Evolutionary conservation across 53 echinoderm and acorn worm species (phyloP).

Genomic region (Hippasteria phrygiana): DNA sequence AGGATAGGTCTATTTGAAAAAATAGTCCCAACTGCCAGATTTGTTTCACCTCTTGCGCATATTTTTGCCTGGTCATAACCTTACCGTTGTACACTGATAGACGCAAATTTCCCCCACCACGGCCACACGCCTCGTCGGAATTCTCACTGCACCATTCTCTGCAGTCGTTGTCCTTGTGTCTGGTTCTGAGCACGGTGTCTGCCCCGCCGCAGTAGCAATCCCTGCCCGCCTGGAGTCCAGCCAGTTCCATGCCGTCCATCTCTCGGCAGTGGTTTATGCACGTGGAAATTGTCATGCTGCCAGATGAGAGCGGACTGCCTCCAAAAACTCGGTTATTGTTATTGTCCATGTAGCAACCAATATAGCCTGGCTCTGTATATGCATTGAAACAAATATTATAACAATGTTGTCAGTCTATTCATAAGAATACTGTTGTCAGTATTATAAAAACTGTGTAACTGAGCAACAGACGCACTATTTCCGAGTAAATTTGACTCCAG

Average conservation of each 20-base stretch:
- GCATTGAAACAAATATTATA: too few species aligned
- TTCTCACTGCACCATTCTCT: not conserved
- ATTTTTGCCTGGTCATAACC: too few species aligned
- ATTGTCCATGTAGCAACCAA: constrained; percentile 14
- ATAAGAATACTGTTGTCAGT: too few species aligned
- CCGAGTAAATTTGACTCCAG: too few species aligned
- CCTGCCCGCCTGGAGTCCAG: not conserved
- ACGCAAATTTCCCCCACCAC: not conserved
- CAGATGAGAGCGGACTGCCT: not conserved
- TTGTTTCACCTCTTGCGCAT: too few species aligned
- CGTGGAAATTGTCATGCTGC: constrained; percentile 5
- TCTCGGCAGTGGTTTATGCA: not conserved
- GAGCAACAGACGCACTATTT: too few species aligned
- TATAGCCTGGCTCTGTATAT: constrained; percentile 13
- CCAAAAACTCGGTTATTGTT: not conserved
- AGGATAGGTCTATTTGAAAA: too few species aligned
- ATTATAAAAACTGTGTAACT: too few species aligned
- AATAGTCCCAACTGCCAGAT: too few species aligned
- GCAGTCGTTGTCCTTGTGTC: not conserved
- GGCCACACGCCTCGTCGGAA: constrained; percentile 13
- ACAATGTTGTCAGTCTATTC: too few species aligned
- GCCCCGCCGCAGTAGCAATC: constrained; percentile 7
- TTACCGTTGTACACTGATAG: constrained; percentile 21
- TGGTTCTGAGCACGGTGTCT: not conserved
- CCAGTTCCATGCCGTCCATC: not conserved